phyloP scores from a whole-genome alignment of 2,113 vertebrate species.

The Xiphophorus couchianus region DNA sequence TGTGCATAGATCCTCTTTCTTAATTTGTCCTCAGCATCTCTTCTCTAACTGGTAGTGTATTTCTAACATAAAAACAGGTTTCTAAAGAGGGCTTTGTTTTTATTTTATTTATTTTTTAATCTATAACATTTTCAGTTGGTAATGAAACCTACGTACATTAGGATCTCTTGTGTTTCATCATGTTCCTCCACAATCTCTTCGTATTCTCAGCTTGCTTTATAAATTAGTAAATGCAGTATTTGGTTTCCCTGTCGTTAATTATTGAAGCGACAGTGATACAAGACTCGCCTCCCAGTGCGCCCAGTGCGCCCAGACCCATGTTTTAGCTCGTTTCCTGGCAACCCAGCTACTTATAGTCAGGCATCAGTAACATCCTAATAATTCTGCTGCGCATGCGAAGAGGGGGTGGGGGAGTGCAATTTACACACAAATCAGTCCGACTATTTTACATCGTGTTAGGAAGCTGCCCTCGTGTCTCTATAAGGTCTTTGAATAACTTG shows the following conservation, averaged over 20 bases:
- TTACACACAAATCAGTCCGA: slow-evolving; percentile 78
- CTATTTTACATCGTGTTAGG: slow-evolving; percentile 71
- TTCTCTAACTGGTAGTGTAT: slow-evolving; percentile 41
- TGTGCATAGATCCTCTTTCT: slow-evolving; percentile 48
- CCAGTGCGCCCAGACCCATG: slow-evolving; percentile 73
- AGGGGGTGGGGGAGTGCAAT: slow-evolving; percentile 69
- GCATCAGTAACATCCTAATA: slow-evolving; percentile 84
- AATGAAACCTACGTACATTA: slow-evolving; percentile 43
- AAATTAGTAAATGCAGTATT: slow-evolving; percentile 83
- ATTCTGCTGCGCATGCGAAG: slow-evolving; percentile 75
- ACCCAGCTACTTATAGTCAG: slow-evolving; percentile 80
- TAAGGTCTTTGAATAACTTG: slow-evolving; percentile 54
- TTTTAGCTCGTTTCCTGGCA: slow-evolving; percentile 83
- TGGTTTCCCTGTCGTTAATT: slow-evolving; percentile 82
- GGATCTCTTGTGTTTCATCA: slow-evolving; percentile 55
- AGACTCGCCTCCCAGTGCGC: slow-evolving; percentile 79
- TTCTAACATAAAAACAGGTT: slow-evolving; percentile 34
- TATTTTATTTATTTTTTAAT: not conserved
- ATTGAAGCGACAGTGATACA: slow-evolving; percentile 84
- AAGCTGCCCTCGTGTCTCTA: slow-evolving; percentile 40
- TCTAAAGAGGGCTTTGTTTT: slow-evolving; percentile 33
- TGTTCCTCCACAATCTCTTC: slow-evolving; percentile 29
- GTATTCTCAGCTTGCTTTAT: slow-evolving; percentile 69
- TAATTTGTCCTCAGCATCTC: slow-evolving; percentile 34
- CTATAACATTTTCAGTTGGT: slow-evolving; percentile 33